Base-by-base conservation (phyloP, 2,113 vertebrate genomes). In the Prolemur simus region DNA sequence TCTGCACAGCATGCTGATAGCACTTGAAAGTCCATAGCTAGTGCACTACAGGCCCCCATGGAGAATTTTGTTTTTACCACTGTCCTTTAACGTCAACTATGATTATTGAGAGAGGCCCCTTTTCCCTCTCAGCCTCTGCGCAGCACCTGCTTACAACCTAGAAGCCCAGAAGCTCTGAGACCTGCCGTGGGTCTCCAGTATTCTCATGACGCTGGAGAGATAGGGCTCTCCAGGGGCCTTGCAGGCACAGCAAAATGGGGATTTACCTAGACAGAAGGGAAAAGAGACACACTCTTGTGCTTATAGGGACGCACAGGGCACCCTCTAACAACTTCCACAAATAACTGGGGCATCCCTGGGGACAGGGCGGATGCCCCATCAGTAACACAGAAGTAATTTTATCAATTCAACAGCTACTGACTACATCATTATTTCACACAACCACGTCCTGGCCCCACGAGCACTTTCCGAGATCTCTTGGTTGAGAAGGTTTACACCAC, bases 31-130 rank as follows among this genome's bases (percentile, higher is more conserved):
- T 27, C 9, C 4, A 34, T 2, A 52, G 64, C 8, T 32, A 8
- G 1, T 12, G n/a, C 7, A 23, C 21, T 32, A 6, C 15, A 14
- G 32, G 42, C 23, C 12, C 29, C 2, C 23, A 2, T 34, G 49
- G 27, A 90, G 42, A 69, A 32, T 17, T 47, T 68, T 4, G 2
- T 21, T 13, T 15, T 76, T 20, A 12, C 37, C 12, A 42, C 20
- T 27, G 29, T 10, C 29, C 2, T 56, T 42, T 20, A 58, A 73
- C 18, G 10, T n/a, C 34, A 39, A 14, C 27, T 49, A 17, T 58
- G 39, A 66, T 5, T 34, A 4, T 2, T 25, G 8, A 3, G 2
- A 4, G 7, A 13, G 5, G 13, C 18, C 23, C 13, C 2, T 15
- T 54, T 14, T 23, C 11, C 17, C 27, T 82, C 37, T 49, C n/a